Evolutionary conservation across 2,113 vertebrate species (phyloP).

Genomic region (Lagenorhynchus albirostris): DNA sequence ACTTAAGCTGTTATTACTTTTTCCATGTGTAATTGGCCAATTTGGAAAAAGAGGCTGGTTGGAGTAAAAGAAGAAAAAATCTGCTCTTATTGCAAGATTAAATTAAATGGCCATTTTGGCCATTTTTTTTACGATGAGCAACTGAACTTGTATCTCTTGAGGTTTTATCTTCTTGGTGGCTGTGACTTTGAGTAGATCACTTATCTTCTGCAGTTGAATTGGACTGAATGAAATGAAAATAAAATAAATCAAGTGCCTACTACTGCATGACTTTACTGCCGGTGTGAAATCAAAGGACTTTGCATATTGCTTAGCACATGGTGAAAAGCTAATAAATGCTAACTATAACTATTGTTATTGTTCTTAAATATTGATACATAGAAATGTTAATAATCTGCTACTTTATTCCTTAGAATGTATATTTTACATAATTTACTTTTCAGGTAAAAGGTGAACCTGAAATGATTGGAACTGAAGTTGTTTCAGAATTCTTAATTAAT

Average conservation of each 20-base stretch:
- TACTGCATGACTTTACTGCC: not conserved
- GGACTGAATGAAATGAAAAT: not conserved
- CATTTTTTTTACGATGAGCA: not conserved
- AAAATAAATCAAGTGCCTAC: not conserved
- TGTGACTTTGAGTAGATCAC: not conserved
- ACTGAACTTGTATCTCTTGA: not conserved
- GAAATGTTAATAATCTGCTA: slow-evolving; percentile 4
- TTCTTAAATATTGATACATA: not conserved
- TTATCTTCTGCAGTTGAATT: not conserved
- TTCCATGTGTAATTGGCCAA: not conserved
- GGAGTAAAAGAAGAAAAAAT: not conserved
- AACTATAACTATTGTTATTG: not conserved
- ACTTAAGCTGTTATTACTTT: not conserved
- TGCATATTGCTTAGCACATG: not conserved
- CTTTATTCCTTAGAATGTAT: slow-evolving; percentile 14
- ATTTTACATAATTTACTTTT: slow-evolving; percentile 62
- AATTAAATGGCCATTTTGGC: not conserved
- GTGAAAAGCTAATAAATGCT: not conserved
- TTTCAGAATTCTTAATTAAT: slow-evolving; percentile 91
- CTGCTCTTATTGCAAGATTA: not conserved
- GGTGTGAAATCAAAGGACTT: not conserved
- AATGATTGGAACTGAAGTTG: slow-evolving; percentile 91
- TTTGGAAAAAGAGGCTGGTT: not conserved
- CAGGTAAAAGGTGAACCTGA: slow-evolving; percentile 82
- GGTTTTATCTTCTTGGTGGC: not conserved